A percentile compares a stretch with the other conserved stretches of the same genome.
Conservation (phyloP, 1,140 invertebrate species). For the Stenopsyche tienmushanensis region DNA sequence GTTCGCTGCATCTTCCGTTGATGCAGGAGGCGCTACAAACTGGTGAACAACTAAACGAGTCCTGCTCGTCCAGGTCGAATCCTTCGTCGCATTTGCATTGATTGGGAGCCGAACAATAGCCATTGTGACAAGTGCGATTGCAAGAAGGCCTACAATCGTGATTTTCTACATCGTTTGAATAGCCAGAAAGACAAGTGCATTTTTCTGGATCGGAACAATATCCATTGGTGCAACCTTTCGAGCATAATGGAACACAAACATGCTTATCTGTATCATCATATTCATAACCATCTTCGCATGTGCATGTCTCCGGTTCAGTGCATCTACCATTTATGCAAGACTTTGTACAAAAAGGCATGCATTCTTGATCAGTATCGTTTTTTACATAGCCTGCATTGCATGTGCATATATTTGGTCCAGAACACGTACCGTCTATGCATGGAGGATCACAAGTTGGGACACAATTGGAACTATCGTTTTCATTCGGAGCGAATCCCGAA, state of each 20-base stretch:
- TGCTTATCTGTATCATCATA: background rate
- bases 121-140: constrained; percentile 34
- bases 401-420: constrained; percentile 44
- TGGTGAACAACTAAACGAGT: constrained; percentile 38
- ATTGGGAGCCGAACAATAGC: constrained; percentile 20
- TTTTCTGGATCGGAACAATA: constrained; percentile 45
- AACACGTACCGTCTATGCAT: constrained; percentile 5
- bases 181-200: constrained; percentile 25
- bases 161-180: background rate
- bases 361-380: background rate
- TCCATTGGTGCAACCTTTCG: constrained; percentile 51
- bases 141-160: constrained; percentile 45
- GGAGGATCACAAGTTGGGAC: background rate
- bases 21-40: constrained; percentile 33
- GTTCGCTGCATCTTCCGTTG: constrained; percentile 40
- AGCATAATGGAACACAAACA: constrained; percentile 49
- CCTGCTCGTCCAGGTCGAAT: background rate
- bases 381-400: constrained; percentile 38
- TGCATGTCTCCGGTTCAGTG: background rate
- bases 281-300: constrained; percentile 5
- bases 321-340: constrained; percentile 7
- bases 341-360: background rate
- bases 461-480: background rate
- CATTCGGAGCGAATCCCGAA: background rate
- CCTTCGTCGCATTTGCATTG: constrained; percentile 43